Evolutionary conservation across 2,797 vertebrate genomes (phyloP), one percentile per base, ranked within the genome.

Genomic region (Vireo griseus): DNA sequence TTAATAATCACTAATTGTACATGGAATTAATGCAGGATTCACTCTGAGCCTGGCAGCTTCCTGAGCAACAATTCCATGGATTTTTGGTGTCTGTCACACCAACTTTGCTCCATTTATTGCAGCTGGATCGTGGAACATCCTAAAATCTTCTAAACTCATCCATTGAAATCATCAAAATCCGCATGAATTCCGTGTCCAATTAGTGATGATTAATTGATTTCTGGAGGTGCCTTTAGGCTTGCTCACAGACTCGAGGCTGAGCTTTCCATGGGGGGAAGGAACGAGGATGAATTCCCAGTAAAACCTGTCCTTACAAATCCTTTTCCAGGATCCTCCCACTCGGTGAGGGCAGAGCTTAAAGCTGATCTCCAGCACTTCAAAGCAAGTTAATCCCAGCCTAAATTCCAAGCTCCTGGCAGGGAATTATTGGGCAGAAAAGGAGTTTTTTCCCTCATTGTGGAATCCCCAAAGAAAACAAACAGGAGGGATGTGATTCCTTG

Each of bases 61-160:
- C 54, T 33, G 54, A 55, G 54, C n/a, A 33, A 7, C n/a, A 33
- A 33, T 55, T 55, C 54, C 54, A 3, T 16, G 54, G n/a, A 33
- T 55, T 55, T 55, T 55, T 55, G 54, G n/a, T 55, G 54, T 16
- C 54, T 55, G 20, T 24, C 54, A 55, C 54, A 15, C 54, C 54
- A 33, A 5, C 20, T 22, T 5, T 20, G 54, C 54, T 33, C n/a
- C 54, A 16, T 10, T 15, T 22, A 33, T 15, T 22, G 31, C 31
- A 55, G 52, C 52, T 22, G 31, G 20, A 22, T 33, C 14, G 9
- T 55, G 54, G 54, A 16, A 21, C n/a, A 33, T 11, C 54, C 54
- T 33, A 5, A 55, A 55, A 55, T 2, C 13, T 7, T 2, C 13
- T 7, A 10, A 33, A 55, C 24, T 16, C 21, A 10, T 5, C 1